Conservation (phyloP, 2,113 vertebrate genomes). For the Pagrus major region DNA sequence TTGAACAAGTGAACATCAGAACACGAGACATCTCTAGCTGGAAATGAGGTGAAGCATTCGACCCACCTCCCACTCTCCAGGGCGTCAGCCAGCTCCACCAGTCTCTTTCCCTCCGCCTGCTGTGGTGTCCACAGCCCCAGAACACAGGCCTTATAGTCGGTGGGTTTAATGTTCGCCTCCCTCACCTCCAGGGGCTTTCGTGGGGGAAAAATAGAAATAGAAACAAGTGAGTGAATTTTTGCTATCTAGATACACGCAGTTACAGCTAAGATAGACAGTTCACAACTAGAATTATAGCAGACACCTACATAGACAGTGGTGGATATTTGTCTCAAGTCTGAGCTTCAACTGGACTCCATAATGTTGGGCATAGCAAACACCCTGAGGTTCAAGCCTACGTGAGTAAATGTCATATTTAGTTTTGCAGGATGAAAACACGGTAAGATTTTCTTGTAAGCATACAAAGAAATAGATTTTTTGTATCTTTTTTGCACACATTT, state of each 20-base stretch:
- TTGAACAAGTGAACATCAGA: background rate
- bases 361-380: background rate
- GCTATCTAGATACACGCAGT: background rate
- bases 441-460: no score
- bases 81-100: conserved; percentile 75
- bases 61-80: conserved; percentile 85
- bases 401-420: no score
- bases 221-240: background rate
- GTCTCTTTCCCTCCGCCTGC: conserved; percentile 56
- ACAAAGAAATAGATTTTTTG: no score
- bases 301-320: no score
- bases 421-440: no score
- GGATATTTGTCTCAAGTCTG: no score
- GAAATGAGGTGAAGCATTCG: background rate
- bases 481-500: no score
- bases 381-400: background rate
- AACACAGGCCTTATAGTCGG: conserved; percentile 76
- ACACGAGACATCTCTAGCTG: background rate
- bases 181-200: conserved; percentile 84
- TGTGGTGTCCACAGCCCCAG: conserved; percentile 83
- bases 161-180: conserved; percentile 72
- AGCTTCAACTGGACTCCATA: background rate
- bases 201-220: background rate
- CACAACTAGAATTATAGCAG: background rate
- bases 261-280: background rate